Base-by-base conservation (phyloP, 2,113 vertebrate species). In the Phaetusa simplex region DNA sequence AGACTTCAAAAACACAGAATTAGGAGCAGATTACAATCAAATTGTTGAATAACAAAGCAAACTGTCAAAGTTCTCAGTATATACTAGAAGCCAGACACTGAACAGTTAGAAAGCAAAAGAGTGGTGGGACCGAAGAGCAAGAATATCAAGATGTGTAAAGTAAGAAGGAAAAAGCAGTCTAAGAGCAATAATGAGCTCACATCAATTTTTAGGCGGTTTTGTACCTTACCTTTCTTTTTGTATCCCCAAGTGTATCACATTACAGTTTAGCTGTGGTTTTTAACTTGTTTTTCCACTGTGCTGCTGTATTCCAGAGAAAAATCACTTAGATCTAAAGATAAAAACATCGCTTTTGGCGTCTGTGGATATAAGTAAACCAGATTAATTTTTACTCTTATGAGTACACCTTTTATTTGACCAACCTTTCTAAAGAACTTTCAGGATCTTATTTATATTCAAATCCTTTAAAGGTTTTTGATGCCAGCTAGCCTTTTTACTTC, bases 61-160 rank as follows among this genome's bases (percentile, higher is more conserved):
- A 79, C 8, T 16, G 7, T 61, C 24, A 34, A 72, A 40, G 20
- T 38, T 93, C 78, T 74, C 65, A 32, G 5, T 47, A 29, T n/a
- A 13, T 56, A 40, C 8, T 67, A 55, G 11, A 49, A 16, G 14
- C 9, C 45, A 77, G 40, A 53, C 6, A 42, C 8, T 11, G 34
- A 27, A 45, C 4, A 40, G 7, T 71, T 72, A 69, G 62, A 72
- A 93, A 90, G 15, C 15, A 65, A 55, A 55, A 56, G 10, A 40
- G 4, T 11, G 20, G 34, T 59, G 38, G 30, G 21, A 69, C 17
- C 0, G 0, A 90, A 69, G 4, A 65, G 27, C 21, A 69, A 13
- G 22, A 85, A 45, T 36, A 69, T 8, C 7, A 73, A 61, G 17
- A 86, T 11, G 7, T 50, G n/a, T 36, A 79, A 91, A 47, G 11